Conservation (phyloP, 2,888 invertebrate genomes). For the Kryphioiulus occultus region DNA sequence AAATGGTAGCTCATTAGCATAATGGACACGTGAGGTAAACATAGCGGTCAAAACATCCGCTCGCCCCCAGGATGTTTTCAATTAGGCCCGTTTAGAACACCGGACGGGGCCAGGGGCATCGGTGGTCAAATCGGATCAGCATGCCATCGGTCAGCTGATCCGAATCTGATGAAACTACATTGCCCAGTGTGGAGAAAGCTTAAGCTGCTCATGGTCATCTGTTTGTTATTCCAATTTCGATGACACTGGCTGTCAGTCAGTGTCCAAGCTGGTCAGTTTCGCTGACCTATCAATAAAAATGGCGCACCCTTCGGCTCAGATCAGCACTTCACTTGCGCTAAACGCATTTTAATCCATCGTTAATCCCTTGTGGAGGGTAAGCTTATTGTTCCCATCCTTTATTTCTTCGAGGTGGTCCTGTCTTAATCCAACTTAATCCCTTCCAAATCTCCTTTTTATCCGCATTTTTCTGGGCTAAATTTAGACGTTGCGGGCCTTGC, state of each 20-base stretch:
- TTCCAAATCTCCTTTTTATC: not conserved
- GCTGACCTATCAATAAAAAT: too few relatives aligned
- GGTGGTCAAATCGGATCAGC: not conserved
- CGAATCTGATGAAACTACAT: not conserved
- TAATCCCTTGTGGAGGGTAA: not conserved
- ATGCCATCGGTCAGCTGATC: not conserved
- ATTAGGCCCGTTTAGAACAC: not conserved
- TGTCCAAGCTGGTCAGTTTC: not conserved
- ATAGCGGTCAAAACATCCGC: slow-evolving; percentile 23
- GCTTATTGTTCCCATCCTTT: not conserved
- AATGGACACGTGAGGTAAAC: not conserved
- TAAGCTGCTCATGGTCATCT: too few relatives aligned
- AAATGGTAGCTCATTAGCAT: not conserved
- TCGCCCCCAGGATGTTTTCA: slow-evolving; percentile 16
- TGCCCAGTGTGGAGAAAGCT: too few relatives aligned
- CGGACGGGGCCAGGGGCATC: not conserved
- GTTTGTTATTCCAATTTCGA: not conserved
- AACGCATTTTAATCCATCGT: not conserved
- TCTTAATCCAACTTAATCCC: not conserved
- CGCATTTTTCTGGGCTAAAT: not conserved
- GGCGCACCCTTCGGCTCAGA: not conserved
- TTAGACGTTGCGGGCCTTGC: not conserved
- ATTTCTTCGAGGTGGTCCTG: slow-evolving; percentile 13
- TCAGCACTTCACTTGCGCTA: not conserved
- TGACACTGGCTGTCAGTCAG: not conserved